These are phyloP conservation scores for Phrynosoma blainvillii DNA, from an alignment of 2,113 vertebrate species.

Conservation along the genomic window DNA sequence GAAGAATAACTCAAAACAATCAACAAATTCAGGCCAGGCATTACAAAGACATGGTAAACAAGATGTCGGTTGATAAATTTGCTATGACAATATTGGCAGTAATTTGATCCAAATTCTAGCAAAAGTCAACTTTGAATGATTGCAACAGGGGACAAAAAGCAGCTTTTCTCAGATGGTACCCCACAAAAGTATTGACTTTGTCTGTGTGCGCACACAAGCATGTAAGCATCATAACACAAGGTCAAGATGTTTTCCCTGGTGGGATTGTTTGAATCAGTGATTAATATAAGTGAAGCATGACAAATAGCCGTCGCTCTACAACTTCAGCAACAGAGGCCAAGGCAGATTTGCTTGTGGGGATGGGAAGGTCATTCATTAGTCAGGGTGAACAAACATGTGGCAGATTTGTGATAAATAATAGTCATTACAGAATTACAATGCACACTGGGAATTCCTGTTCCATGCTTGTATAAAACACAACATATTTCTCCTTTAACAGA, in stretches of 20 bases:
- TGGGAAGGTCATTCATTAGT: constrained; percentile 86
- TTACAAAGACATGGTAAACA: constrained; percentile 54
- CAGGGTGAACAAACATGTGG: constrained; percentile 75
- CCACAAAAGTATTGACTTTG: constrained; percentile 50
- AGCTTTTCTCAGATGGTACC: constrained; percentile 56
- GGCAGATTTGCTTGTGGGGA: constrained; percentile 73
- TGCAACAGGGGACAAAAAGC: constrained; percentile 23
- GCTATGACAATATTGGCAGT: constrained; percentile 56
- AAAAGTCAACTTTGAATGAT: constrained; percentile 53
- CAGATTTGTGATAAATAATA: constrained; percentile 82
- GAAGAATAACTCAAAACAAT: constrained; percentile 25
- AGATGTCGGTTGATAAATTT: constrained; percentile 43
- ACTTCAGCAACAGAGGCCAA: constrained; percentile 59
- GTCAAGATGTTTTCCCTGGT: constrained; percentile 55
- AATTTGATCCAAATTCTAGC: constrained; percentile 54
- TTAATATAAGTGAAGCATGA: constrained; percentile 81
- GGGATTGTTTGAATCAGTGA: constrained; percentile 56
- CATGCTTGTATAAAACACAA: background rate
- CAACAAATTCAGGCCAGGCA: constrained; percentile 39
- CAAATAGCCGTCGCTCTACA: constrained; percentile 71
- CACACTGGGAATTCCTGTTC: constrained; percentile 39
- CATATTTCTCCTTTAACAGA: constrained; percentile 6
- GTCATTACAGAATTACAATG: constrained; percentile 75
- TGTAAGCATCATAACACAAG: constrained; percentile 37
- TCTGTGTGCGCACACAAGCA: background rate